These are phyloP conservation scores for Galagoides demidoff DNA, from an alignment of 2,797 vertebrate genomes.

Conservation along the genomic window DNA sequence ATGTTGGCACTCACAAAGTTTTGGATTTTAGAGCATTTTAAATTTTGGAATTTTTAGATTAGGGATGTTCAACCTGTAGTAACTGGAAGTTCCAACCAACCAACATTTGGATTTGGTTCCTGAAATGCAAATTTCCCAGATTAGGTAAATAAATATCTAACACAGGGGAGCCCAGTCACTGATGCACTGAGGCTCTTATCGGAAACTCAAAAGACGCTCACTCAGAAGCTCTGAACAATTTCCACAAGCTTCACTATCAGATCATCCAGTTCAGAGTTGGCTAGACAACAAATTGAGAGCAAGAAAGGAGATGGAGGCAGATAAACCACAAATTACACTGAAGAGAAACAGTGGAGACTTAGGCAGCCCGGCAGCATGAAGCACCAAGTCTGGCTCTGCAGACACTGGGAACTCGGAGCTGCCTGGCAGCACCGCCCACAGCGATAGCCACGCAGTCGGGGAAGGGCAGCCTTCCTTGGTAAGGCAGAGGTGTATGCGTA, in stretches of 20 bases:
- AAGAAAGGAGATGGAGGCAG: conserved; percentile 55
- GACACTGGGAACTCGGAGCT: no score
- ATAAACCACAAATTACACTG: conserved; percentile 46
- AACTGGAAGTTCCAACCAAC: background rate
- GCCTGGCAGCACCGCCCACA: background rate
- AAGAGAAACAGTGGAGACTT: background rate
- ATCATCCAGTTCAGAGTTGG: conserved; percentile 35
- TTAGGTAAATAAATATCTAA: conserved; percentile 43
- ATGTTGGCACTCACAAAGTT: background rate
- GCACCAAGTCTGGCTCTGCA: background rate
- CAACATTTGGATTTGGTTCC: conserved; percentile 24
- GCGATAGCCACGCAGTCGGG: background rate
- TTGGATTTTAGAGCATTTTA: background rate
- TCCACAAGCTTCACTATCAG: conserved; percentile 59
- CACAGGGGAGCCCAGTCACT: background rate
- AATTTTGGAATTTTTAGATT: background rate
- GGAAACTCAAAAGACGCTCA: conserved; percentile 27
- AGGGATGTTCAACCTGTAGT: background rate
- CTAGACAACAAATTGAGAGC: conserved; percentile 60
- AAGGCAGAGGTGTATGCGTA: background rate
- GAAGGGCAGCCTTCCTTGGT: background rate
- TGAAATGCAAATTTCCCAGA: background rate
- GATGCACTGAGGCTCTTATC: background rate
- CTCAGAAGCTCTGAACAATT: conserved; percentile 50
- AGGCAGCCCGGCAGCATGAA: background rate